Evolutionary conservation across 1,140 invertebrate genomes (phyloP), one percentile per base, ranked within the genome.

Genomic region (Drosophila subobscura): DNA sequence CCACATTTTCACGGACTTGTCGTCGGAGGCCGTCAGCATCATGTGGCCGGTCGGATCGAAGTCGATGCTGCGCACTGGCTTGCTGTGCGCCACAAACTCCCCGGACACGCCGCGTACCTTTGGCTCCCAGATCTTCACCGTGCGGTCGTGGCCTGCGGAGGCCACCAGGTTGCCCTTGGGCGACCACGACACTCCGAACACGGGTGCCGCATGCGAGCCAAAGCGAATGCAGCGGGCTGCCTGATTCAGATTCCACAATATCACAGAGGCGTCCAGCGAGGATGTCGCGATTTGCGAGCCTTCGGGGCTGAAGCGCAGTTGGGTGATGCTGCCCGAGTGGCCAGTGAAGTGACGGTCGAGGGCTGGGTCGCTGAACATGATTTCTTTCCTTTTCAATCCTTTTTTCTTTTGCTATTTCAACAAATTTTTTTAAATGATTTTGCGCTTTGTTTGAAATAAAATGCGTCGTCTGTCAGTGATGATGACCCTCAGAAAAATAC

Each of bases 71-170:
- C 96, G 93, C 2, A 98, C 96, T 33, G 95, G 93, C 58, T 94
- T 94, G 45, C 93, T 94, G 92, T 98, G 97, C 16, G 96, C 95
- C 92, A 94, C 94, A 90, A 98, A 97, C 73, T 95, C 94, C 10
- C 93, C 91, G 1, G 94, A 94, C 58, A 95, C 95, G 5, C 96
- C 96, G 78, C 94, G 95, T 72, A 97, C 93, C 72, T 94, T 96
- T 0, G 97, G 96, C 45, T 97, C 94, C 97, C 97, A 98, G 16
- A 98, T 92, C 72, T 97, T 93, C 0, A 98, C 95, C 23, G 95
- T 95, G 90, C 95, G 94, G 88, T 98, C 97, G 60, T 95, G 93
- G 1, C 97, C 97, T 27, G 94, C 94, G 25, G 97, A 97, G 3
- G 96, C 96, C 73, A 98, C 93, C 20, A 97, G 92, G 90, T 95